A percentile compares a stretch with the other conserved stretches of the same genome.
Conservation (phyloP, 2,113 vertebrate genomes). For the Garra rufa region DNA sequence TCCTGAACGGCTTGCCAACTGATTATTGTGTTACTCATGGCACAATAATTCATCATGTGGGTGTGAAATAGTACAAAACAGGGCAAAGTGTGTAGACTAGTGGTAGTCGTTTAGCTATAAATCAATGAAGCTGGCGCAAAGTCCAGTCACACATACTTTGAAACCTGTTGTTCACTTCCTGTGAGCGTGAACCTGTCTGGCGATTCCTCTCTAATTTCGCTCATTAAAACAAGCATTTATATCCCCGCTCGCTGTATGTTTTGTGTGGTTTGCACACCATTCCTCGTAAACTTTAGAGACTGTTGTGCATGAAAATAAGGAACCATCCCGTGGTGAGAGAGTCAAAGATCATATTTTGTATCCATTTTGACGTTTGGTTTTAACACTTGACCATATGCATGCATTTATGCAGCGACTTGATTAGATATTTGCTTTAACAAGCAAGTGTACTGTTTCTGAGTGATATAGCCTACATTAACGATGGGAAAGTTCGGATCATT, state of each 20-base stretch:
- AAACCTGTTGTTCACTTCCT: background rate
- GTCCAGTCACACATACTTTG: background rate
- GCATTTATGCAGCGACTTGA: background rate
- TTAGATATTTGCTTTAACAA: background rate
- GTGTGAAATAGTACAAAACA: background rate
- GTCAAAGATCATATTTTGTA: background rate
- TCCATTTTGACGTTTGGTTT: background rate
- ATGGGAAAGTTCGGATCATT: too few relatives aligned
- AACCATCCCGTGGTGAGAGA: background rate
- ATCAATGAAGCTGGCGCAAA: slow-evolving; percentile 6
- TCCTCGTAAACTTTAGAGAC: background rate
- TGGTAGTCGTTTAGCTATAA: background rate
- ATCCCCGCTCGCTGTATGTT: background rate
- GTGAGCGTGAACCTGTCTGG: background rate
- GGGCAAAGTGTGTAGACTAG: background rate
- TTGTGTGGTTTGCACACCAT: background rate
- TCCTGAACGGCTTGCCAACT: too few relatives aligned
- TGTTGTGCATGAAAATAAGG: background rate
- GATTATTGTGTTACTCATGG: background rate
- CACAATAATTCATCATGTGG: background rate
- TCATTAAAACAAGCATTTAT: background rate
- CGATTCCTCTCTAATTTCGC: background rate
- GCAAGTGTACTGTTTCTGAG: background rate
- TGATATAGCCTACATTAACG: too few relatives aligned
- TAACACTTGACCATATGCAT: background rate